Evolutionary conservation across 2,113 vertebrate genomes (phyloP).

Genomic region (Ptychochromis oligacanthus): DNA sequence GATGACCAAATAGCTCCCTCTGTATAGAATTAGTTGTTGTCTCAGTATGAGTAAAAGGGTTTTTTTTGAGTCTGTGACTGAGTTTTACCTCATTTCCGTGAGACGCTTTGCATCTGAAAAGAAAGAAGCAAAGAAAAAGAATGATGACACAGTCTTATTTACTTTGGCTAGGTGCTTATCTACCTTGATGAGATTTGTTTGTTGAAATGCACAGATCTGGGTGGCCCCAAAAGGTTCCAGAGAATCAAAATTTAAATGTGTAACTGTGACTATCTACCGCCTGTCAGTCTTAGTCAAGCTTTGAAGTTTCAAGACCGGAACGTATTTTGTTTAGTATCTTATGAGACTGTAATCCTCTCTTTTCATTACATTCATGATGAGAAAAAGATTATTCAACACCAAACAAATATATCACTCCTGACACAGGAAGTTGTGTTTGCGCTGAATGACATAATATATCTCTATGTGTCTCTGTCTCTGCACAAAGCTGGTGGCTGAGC

Average conservation of each 20-base stretch:
- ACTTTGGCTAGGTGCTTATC: constrained; percentile 76
- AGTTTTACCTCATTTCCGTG: neutral
- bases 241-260: constrained; percentile 51
- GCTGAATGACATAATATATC: constrained; percentile 4
- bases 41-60: neutral
- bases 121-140: constrained; percentile 13
- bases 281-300: constrained; percentile 26
- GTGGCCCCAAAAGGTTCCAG: constrained; percentile 62
- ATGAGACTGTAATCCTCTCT: neutral
- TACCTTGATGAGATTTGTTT: constrained; percentile 58
- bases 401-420: constrained; percentile 4
- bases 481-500: neutral
- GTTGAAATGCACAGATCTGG: constrained; percentile 53
- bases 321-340: constrained; percentile 47
- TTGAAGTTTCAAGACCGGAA: constrained; percentile 45
- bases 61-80: neutral
- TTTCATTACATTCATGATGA: constrained; percentile 23
- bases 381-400: neutral
- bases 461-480: neutral
- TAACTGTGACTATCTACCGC: constrained; percentile 50
- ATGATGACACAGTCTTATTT: constrained; percentile 50
- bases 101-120: neutral
- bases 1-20: neutral
- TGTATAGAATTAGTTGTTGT: neutral
- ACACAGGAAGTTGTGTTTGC: constrained; percentile 18